phyloP scores from a whole-genome alignment of 2,797 vertebrate genomes.

The Enteromius fasciolatus region DNA sequence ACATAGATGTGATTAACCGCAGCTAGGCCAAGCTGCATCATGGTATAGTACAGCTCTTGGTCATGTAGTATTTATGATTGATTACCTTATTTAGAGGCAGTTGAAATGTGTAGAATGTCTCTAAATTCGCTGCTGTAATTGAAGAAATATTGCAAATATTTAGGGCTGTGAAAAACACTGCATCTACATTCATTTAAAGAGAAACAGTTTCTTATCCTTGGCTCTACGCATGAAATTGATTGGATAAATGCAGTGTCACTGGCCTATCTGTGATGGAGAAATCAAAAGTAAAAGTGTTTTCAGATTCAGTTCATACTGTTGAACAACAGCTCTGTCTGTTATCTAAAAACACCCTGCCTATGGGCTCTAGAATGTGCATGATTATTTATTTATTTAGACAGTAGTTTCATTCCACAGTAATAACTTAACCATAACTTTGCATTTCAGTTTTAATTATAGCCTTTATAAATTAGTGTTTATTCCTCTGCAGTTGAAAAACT shows the following conservation, averaged over 20 bases:
- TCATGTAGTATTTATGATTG: not conserved
- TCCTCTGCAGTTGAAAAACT: not conserved
- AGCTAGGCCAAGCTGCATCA: not conserved
- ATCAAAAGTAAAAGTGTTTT: not conserved
- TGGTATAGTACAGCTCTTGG: not conserved
- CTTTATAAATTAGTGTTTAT: not conserved
- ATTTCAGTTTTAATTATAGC: not conserved
- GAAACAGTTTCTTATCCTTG: not conserved
- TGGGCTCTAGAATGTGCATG: not conserved
- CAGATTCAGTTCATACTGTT: not conserved
- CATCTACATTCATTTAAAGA: not conserved
- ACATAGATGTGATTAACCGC: constrained; percentile 1
- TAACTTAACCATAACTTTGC: not conserved
- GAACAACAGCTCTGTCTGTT: not conserved
- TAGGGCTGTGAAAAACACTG: not conserved
- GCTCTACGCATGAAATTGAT: not conserved
- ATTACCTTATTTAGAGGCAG: not conserved
- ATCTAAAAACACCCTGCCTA: not conserved
- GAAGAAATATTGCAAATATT: not conserved
- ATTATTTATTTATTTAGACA: not conserved
- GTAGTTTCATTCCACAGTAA: not conserved
- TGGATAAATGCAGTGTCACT: not conserved
- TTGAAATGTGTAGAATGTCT: not conserved
- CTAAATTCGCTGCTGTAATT: not conserved
- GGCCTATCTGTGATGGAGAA: not conserved